Percentiles rank a stretch among this genome's conserved stretches.
These are phyloP conservation scores for Manis javanica DNA, from an alignment of 2,797 vertebrate species.

Conservation along the genomic window DNA sequence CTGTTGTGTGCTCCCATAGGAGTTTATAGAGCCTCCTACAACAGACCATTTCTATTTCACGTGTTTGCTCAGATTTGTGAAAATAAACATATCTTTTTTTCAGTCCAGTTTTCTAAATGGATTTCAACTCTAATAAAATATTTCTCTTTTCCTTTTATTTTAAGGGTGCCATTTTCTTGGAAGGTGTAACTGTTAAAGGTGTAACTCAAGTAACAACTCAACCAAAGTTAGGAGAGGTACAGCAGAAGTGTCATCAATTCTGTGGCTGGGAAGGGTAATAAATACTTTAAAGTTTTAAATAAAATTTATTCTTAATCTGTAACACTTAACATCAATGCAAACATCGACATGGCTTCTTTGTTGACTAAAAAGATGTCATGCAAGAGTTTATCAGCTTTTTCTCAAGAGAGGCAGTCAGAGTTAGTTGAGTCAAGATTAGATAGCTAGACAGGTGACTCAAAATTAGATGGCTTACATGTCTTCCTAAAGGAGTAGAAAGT, in stretches of 20 bases:
- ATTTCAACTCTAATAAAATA: slow-evolving; percentile 54
- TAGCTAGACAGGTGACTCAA: neutral
- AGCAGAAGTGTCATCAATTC: slow-evolving; percentile 96
- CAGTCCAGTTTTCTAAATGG: slow-evolving; percentile 44
- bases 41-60: neutral
- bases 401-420: neutral
- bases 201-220: slow-evolving; percentile 95
- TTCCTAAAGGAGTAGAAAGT: slow-evolving; percentile 17
- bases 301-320: slow-evolving; percentile 6
- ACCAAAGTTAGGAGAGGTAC: slow-evolving; percentile 95
- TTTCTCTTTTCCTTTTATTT: slow-evolving; percentile 54
- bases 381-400: slow-evolving; percentile 36
- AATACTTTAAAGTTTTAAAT: slow-evolving; percentile 75
- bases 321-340: slow-evolving; percentile 12
- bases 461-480: neutral
- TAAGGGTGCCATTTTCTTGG: slow-evolving; percentile 97
- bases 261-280: slow-evolving; percentile 96
- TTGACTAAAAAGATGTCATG: slow-evolving; percentile 35
- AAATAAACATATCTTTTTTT: neutral
- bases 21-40: neutral
- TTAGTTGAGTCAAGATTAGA: neutral
- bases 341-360: slow-evolving; percentile 12
- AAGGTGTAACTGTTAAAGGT: slow-evolving; percentile 94
- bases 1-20: neutral
- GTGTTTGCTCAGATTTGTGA: slow-evolving; percentile 47